These are phyloP conservation scores for Siderastrea radians DNA, from an alignment of 92 coral and sea anemone species.

Conservation along the genomic window DNA sequence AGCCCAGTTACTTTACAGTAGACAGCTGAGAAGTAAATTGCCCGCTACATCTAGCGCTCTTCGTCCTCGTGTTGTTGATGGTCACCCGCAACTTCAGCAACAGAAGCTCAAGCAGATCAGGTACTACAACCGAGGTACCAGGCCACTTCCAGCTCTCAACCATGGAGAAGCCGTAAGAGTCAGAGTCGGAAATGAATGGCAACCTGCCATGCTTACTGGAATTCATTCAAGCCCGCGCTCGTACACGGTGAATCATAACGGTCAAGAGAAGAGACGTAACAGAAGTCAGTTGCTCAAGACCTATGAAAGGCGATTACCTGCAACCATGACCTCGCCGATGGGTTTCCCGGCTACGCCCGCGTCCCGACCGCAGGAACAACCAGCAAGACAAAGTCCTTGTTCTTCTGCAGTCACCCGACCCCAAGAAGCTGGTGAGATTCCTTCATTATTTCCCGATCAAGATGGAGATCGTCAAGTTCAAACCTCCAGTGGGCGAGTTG, in stretches of 20 bases:
- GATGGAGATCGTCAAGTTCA: background rate
- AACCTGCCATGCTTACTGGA: conserved; percentile 6
- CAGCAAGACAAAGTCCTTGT: background rate
- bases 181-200: conserved; percentile 12
- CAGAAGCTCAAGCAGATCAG: conserved; percentile 11
- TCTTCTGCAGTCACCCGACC: background rate
- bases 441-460: background rate
- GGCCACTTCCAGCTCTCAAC: background rate
- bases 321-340: background rate
- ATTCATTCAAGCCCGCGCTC: conserved; percentile 2
- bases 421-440: background rate
- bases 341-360: background rate
- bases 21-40: background rate
- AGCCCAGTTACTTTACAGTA: background rate
- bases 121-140: conserved; percentile 7
- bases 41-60: background rate
- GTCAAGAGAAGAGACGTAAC: conserved; percentile 2
- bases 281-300: conserved; percentile 8
- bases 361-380: background rate
- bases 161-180: background rate
- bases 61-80: background rate
- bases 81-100: conserved; percentile 6
- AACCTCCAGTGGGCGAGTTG: background rate
- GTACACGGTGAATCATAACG: background rate
- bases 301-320: background rate